Percentiles rank a stretch among this genome's conserved stretches.
Conservation (phyloP, 1,140 invertebrate species). For the Calosoma granatense region DNA sequence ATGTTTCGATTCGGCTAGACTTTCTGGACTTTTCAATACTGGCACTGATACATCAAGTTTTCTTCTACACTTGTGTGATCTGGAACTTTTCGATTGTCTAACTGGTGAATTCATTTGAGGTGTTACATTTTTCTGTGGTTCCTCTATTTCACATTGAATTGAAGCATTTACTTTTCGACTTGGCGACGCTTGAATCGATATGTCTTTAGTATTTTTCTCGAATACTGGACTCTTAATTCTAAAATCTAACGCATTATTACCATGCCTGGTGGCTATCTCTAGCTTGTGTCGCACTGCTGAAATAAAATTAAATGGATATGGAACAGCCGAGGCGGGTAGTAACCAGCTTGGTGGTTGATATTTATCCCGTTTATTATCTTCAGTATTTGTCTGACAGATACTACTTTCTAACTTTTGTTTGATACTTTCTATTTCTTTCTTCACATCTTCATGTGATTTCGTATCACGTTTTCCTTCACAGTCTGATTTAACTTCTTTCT, state of each 20-base stretch:
- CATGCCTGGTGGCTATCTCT: constrained; percentile 22
- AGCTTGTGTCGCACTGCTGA: constrained; percentile 30
- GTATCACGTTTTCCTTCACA: neutral
- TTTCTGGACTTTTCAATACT: constrained; percentile 2
- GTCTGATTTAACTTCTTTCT: constrained; percentile 1
- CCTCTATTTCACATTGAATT: neutral
- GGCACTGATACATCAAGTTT: too few relatives aligned
- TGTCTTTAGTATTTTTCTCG: constrained; percentile 6
- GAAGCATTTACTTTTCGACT: constrained; percentile 7
- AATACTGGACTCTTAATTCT: constrained; percentile 17
- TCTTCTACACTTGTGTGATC: too few relatives aligned
- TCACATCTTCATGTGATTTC: neutral
- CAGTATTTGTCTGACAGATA: constrained; percentile 18
- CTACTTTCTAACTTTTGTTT: constrained; percentile 12
- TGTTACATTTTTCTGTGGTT: too few relatives aligned
- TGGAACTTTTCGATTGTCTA: too few relatives aligned
- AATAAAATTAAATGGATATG: constrained; percentile 33
- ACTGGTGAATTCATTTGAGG: too few relatives aligned
- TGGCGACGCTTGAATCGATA: constrained; percentile 4
- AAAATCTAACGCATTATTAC: constrained; percentile 25
- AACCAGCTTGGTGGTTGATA: constrained; percentile 21
- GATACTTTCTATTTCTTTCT: constrained; percentile 3
- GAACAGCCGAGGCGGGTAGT: constrained; percentile 16
- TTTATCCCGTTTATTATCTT: neutral
- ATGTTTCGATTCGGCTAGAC: constrained; percentile 5